phyloP scores from a whole-genome alignment of 2,797 vertebrate species.

The Pipistrellus pipistrellus region DNA sequence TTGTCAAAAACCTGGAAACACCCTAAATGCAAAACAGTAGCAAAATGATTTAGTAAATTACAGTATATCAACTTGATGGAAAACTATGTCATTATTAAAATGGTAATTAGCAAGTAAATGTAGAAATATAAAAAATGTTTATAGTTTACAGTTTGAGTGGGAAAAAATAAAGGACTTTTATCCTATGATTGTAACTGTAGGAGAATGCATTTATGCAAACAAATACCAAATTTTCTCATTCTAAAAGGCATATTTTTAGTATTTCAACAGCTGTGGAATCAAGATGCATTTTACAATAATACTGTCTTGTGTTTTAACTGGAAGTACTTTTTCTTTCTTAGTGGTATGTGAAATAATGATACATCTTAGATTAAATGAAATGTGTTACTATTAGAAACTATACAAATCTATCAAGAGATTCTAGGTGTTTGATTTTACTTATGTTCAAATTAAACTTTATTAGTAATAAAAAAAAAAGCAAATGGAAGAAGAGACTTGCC shows the following conservation, averaged over 20 bases:
- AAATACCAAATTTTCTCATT: conserved; percentile 33
- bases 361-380: conserved; percentile 52
- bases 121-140: conserved; percentile 52
- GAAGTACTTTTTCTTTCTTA: conserved; percentile 35
- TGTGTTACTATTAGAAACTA: neutral
- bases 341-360: conserved; percentile 37
- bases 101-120: conserved; percentile 62
- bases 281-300: conserved; percentile 2
- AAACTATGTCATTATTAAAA: conserved; percentile 43
- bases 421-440: conserved; percentile 31
- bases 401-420: neutral
- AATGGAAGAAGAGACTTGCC: neutral
- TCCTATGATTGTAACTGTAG: neutral
- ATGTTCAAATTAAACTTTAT: conserved; percentile 47
- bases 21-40: neutral
- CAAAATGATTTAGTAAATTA: conserved; percentile 58
- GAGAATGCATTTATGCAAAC: conserved; percentile 37
- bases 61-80: conserved; percentile 10
- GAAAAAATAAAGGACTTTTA: neutral
- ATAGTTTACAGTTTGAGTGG: neutral
- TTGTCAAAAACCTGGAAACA: conserved; percentile 56
- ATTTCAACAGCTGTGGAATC: conserved; percentile 38
- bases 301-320: neutral
- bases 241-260: conserved; percentile 52
- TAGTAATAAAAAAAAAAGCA: neutral